These are phyloP conservation scores for Drosophila tropicalis DNA, from an alignment of 1,140 invertebrate genomes.

Conservation along the genomic window DNA sequence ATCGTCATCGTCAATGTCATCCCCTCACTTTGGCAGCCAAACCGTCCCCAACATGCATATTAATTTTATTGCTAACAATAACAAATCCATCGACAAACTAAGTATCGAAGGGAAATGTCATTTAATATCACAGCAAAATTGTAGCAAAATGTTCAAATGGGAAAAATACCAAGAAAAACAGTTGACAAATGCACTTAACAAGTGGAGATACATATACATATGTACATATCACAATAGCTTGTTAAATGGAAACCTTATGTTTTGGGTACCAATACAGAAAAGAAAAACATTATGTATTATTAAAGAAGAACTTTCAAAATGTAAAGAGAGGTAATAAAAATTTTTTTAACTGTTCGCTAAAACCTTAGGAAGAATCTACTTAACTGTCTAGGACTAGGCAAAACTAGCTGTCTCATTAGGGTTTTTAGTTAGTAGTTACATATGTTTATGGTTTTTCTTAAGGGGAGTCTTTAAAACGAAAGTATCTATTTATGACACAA, in stretches of 20 bases:
- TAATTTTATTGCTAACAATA: constrained; percentile 78
- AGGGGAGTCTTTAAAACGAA: too few species aligned
- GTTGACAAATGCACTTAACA: background rate
- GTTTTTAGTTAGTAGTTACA: too few species aligned
- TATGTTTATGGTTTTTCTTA: too few species aligned
- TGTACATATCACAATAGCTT: background rate
- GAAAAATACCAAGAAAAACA: constrained; percentile 10
- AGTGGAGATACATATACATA: background rate
- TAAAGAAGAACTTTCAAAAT: too few species aligned
- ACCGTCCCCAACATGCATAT: constrained; percentile 60
- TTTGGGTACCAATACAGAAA: background rate
- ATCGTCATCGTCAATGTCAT: constrained; percentile 20
- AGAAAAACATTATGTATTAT: too few species aligned
- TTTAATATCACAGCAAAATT: constrained; percentile 63
- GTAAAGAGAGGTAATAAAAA: too few species aligned
- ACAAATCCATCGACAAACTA: constrained; percentile 71
- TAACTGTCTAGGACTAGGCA: too few species aligned
- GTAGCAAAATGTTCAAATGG: constrained; percentile 12
- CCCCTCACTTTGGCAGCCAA: background rate
- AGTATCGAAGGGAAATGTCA: constrained; percentile 60
- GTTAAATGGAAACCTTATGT: background rate
- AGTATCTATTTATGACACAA: too few species aligned
- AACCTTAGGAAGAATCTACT: too few species aligned
- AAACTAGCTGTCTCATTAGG: too few species aligned
- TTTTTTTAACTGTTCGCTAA: too few species aligned